Conservation (phyloP, 1,140 invertebrate species). For the Centruroides sculpturatus region DNA sequence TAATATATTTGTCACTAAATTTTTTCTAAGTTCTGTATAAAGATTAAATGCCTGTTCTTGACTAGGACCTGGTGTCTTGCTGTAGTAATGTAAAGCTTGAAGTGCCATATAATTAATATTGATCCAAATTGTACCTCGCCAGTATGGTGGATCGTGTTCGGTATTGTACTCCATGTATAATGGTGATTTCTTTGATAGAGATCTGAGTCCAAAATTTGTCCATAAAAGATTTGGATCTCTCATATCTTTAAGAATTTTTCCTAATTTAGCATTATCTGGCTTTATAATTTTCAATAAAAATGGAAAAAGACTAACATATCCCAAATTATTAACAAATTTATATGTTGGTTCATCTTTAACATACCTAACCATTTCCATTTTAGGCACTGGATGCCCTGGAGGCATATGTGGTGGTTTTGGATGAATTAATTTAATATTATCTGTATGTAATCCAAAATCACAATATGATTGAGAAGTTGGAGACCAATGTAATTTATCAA, state of each 20-base stretch:
- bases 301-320: slow-evolving; percentile 95
- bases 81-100: slow-evolving; percentile 63
- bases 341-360: slow-evolving; percentile 54
- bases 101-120: slow-evolving; percentile 95
- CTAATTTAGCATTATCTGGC: slow-evolving; percentile 65
- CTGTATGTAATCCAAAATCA: slow-evolving; percentile 85
- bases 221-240: slow-evolving; percentile 65
- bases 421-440: slow-evolving; percentile 49
- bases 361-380: slow-evolving; percentile 45
- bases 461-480: slow-evolving; percentile 54
- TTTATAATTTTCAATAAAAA: slow-evolving; percentile 72
- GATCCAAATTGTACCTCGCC: slow-evolving; percentile 95
- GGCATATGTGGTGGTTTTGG: slow-evolving; percentile 24
- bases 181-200: slow-evolving; percentile 69
- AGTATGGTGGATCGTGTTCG: slow-evolving; percentile 96
- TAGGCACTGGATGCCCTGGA: slow-evolving; percentile 31
- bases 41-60: slow-evolving; percentile 45
- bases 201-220: slow-evolving; percentile 84
- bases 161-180: slow-evolving; percentile 91
- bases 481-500: slow-evolving; percentile 81
- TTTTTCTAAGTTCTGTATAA: slow-evolving; percentile 57
- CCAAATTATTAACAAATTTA: slow-evolving; percentile 69
- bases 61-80: slow-evolving; percentile 51
- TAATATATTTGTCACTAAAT: slow-evolving; percentile 76
- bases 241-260: slow-evolving; percentile 61